These are phyloP conservation scores for Ptiloglossa arizonensis DNA, from an alignment of 1,140 invertebrate species.

Conservation along the genomic window DNA sequence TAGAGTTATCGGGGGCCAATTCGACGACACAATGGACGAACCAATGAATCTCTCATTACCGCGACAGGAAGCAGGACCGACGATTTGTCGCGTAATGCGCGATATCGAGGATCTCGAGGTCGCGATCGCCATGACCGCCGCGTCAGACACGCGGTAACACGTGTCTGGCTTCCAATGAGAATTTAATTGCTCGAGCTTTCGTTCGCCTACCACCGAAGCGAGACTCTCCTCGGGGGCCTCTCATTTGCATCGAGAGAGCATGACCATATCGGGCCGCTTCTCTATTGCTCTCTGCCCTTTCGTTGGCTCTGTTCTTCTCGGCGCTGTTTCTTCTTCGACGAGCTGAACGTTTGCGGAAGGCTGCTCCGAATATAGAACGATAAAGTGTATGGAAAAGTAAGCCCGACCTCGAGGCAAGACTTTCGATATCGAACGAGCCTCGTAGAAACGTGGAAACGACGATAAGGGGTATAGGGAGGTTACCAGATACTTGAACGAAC, in stretches of 20 bases:
- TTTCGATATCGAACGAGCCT: no score
- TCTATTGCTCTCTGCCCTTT: constrained; percentile 62
- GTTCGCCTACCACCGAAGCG: constrained; percentile 55
- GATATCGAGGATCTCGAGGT: constrained; percentile 79
- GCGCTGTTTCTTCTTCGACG: not conserved
- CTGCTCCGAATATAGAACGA: not conserved
- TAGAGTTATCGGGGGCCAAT: constrained; percentile 13
- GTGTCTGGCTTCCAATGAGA: constrained; percentile 77
- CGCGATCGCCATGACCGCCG: constrained; percentile 74
- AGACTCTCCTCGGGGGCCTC: constrained; percentile 58
- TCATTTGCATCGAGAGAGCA: constrained; percentile 71
- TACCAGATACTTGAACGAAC: no score
- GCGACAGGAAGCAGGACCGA: constrained; percentile 44
- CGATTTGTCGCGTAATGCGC: constrained; percentile 75
- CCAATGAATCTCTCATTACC: constrained; percentile 54
- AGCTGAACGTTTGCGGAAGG: not conserved
- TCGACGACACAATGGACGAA: constrained; percentile 35
- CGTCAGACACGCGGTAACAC: constrained; percentile 76
- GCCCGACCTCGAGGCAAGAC: no score
- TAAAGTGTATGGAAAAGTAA: not conserved
- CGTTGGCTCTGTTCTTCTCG: not conserved
- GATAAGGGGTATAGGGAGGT: no score
- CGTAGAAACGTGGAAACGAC: no score
- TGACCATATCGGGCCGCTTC: constrained; percentile 74
- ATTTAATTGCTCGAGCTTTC: constrained; percentile 77